Conservation (phyloP, 1,140 invertebrate species). For the Sarcophaga peregrina region DNA sequence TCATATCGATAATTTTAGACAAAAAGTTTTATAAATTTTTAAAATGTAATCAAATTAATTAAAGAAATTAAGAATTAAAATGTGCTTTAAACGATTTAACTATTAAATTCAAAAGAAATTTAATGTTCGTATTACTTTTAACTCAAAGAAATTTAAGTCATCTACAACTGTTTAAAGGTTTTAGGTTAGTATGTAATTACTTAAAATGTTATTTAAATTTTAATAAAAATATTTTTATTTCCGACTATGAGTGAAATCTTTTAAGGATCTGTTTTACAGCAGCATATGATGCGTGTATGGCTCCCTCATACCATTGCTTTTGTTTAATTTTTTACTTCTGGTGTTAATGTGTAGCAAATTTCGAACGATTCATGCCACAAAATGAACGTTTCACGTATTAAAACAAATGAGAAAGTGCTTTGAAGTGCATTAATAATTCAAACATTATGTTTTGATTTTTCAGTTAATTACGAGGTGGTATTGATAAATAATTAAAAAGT, state of each 20-base stretch:
- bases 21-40: no score
- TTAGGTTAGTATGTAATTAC: background rate
- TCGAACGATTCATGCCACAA: background rate
- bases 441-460: background rate
- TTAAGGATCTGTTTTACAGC: background rate
- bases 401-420: background rate
- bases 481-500: background rate
- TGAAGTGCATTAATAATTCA: constrained; percentile 12
- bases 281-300: constrained; percentile 10
- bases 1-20: no score
- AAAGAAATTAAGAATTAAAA: no score
- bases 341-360: constrained; percentile 9
- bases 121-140: no score
- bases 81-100: no score
- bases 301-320: constrained; percentile 14
- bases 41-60: no score
- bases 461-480: background rate
- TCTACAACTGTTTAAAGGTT: no score
- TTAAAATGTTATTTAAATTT: background rate
- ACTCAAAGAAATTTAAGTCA: no score
- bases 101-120: no score
- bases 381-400: background rate
- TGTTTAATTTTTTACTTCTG: constrained; percentile 23
- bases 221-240: background rate
- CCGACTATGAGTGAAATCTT: background rate